Evolutionary conservation across 2,113 vertebrate species (phyloP).

Genomic region (Microtus ochrogaster): DNA sequence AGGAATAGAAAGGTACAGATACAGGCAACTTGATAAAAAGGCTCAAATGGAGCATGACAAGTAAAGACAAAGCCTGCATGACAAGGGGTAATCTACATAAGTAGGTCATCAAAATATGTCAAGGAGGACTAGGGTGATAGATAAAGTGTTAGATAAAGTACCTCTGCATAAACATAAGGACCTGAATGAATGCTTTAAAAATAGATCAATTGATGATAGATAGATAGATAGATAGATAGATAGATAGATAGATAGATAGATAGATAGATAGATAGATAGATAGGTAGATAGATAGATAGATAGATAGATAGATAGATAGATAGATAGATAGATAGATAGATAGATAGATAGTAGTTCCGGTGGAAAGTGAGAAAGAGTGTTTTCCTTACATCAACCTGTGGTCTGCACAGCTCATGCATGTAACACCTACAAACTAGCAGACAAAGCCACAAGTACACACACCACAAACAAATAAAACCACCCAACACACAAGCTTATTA

Average conservation of each 20-base stretch:
- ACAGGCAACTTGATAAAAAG: not conserved
- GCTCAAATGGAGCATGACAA: not conserved
- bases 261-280: no score
- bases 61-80: not conserved
- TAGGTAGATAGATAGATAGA: no score
- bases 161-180: no score
- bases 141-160: not conserved
- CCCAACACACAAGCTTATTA: not conserved
- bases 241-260: no score
- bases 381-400: not conserved
- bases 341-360: no score
- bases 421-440: not conserved
- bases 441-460: no score
- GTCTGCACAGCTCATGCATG: no score
- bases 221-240: no score
- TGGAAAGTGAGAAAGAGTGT: not conserved
- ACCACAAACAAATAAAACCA: not conserved
- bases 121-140: not conserved
- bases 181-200: not conserved
- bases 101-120: not conserved
- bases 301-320: no score
- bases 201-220: no score
- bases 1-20: not conserved
- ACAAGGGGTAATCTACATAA: not conserved
- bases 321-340: no score